phyloP scores from a whole-genome alignment of 2,888 invertebrate genomes.

The Drosophila picticornis region DNA sequence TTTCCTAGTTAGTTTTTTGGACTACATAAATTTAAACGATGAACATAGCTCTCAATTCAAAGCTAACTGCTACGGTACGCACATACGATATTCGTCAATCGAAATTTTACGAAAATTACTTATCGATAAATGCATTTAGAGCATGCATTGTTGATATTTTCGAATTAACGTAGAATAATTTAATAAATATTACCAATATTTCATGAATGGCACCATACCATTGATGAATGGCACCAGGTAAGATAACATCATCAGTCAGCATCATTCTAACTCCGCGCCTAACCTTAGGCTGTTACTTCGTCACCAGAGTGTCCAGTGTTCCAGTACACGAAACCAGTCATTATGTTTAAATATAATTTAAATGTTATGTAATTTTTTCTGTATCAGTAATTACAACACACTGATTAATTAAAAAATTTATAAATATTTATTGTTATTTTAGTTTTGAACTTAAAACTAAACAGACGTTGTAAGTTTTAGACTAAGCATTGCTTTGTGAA shows the following conservation, averaged over 20 bases:
- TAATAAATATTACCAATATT: slow-evolving; percentile 19
- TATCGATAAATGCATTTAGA: slow-evolving; percentile 10
- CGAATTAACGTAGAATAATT: not conserved
- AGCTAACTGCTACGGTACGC: slow-evolving; percentile 12
- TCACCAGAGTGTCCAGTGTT: slow-evolving; percentile 62
- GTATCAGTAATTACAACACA: not conserved
- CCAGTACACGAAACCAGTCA: not conserved
- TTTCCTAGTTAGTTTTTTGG: not conserved
- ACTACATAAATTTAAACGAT: too few relatives aligned
- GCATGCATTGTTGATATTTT: not conserved
- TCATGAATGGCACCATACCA: slow-evolving; percentile 71
- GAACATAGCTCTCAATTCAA: not conserved
- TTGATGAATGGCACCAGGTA: slow-evolving; percentile 71
- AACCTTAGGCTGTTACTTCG: slow-evolving; percentile 51
- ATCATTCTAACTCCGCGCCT: slow-evolving; percentile 76
- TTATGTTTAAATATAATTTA: not conserved
- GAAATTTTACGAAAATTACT: not conserved
- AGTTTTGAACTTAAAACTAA: not conserved
- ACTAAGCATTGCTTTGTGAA: not conserved
- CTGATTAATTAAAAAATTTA: not conserved
- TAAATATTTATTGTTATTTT: not conserved
- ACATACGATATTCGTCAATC: slow-evolving; percentile 10
- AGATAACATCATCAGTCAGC: slow-evolving; percentile 45
- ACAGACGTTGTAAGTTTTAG: not conserved
- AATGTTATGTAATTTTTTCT: not conserved